A percentile compares a stretch with the other conserved stretches of the same genome.
Evolutionary conservation across 2,797 vertebrate genomes (phyloP).

Genomic region (Melanogrammus aeglefinus): DNA sequence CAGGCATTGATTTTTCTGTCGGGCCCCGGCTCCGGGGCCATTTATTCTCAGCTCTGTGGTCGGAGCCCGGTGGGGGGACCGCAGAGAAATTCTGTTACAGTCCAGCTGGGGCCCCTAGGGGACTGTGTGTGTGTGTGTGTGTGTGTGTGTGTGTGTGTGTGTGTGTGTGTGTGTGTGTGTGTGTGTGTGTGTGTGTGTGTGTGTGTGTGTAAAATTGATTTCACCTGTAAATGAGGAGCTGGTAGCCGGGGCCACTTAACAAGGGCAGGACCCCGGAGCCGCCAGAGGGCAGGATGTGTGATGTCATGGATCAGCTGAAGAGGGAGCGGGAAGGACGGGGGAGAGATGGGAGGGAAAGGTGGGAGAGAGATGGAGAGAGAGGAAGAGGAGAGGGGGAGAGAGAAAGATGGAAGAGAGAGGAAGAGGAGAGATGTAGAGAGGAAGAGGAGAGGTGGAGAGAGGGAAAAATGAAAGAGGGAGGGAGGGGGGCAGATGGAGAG

Average conservation of each 20-base stretch:
- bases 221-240: conserved; percentile 90
- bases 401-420: background rate
- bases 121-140: conserved; percentile 65
- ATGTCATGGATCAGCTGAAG: conserved; percentile 60
- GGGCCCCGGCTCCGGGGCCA: conserved; percentile 94
- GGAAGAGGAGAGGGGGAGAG: too few species aligned
- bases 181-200: conserved; percentile 2
- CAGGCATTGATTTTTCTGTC: conserved; percentile 99
- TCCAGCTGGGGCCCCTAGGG: conserved; percentile 91
- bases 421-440: background rate
- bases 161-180: conserved; percentile 3
- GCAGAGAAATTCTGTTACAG: conserved; percentile 99
- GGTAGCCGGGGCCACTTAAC: conserved; percentile 70
- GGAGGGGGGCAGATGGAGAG: background rate
- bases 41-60: conserved; percentile 99
- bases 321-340: conserved; percentile 12
- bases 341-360: conserved; percentile 12
- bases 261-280: conserved; percentile 66
- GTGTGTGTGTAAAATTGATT: conserved; percentile 86
- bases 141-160: conserved; percentile 4
- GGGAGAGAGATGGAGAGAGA: background rate
- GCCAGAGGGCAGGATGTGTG: conserved; percentile 63
- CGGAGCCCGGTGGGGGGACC: conserved; percentile 88
- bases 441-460: too few species aligned
- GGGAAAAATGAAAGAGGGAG: too few species aligned